Percentiles rank a stretch among this genome's conserved stretches.
These are phyloP conservation scores for Nebria ingens DNA, from an alignment of 1,140 invertebrate species.

Conservation along the genomic window DNA sequence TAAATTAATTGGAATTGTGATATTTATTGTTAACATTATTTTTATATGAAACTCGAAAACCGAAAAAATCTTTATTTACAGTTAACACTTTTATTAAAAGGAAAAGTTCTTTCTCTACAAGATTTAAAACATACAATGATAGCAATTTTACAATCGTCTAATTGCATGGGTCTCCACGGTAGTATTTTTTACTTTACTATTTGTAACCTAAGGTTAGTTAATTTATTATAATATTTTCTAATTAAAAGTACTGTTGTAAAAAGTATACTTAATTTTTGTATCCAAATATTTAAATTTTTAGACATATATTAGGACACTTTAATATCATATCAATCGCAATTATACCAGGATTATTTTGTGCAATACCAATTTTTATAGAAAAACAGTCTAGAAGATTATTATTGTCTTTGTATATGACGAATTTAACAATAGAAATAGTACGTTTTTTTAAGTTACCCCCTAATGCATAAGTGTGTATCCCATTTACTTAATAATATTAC, in stretches of 20 bases:
- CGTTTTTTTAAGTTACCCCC: too few species aligned
- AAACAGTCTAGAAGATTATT: neutral
- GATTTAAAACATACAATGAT: neutral
- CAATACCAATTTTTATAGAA: neutral
- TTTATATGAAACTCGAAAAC: too few species aligned
- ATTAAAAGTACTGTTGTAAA: neutral
- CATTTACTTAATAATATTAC: neutral
- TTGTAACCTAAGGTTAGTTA: neutral
- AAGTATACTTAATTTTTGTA: neutral
- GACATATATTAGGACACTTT: neutral
- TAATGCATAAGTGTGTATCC: too few species aligned
- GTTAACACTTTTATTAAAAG: neutral
- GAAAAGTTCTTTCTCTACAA: neutral
- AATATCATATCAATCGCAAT: too few species aligned
- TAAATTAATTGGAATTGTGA: too few species aligned
- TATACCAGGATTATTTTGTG: too few species aligned
- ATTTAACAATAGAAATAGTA: neutral
- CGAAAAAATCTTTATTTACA: neutral
- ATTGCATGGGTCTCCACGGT: too few species aligned
- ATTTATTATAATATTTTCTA: neutral
- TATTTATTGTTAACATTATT: too few species aligned
- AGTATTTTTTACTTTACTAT: neutral
- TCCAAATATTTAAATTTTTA: neutral
- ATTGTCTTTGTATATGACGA: neutral
- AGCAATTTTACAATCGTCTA: neutral